Base-by-base conservation (phyloP, 1,140 invertebrate genomes). In the Phenacoccus solenopsis region DNA sequence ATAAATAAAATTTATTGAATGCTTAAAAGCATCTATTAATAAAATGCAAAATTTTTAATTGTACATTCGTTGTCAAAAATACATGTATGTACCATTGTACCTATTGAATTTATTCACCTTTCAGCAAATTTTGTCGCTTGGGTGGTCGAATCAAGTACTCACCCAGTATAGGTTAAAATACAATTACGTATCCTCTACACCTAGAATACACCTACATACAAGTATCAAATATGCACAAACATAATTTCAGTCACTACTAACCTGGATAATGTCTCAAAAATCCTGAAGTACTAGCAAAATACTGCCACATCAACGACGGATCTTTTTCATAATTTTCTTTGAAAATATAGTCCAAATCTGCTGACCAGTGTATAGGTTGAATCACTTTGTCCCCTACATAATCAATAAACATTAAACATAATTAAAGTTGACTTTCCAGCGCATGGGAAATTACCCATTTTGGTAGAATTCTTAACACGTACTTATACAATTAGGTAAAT, bases 271-370 rank as follows among this genome's bases (percentile, higher is more conserved):
- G 88, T 13, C 96, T 80, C 72, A 98, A 82, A 74, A 97, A 90
- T n/a, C 96, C 96, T 1, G 87, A 87, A 32, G 90, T 87, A 73
- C 91, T 94, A 12, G 94, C 93, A 79, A 98, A 98, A 78, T 96
- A 98, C 80, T 98, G 96, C 93, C 93, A 98, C 0, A 89, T 87
- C 7, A 98, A 80, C 0, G 91, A 89, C 1, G 90, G 89, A 83
- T 98, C 93, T 1, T 87, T 84, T 67, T 88, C 83, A 74, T 90
- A 90, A 79, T 98, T 98, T 74, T 89, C 85, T 71, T 81, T 83
- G 78, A 98, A 98, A 0, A 88, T 85, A 27, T 89, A 81, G 77
- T 96, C 92, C 28, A 98, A 80, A 4, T 80, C 79, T 77, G 90
- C 88, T 0, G 93, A 93, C 94, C 94, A 97, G 75, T 86, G 80